A percentile compares a stretch with the other conserved stretches of the same genome.
These are phyloP conservation scores for Plecturocebus donacophilus DNA, from an alignment of 2,113 vertebrate genomes.

Conservation along the genomic window DNA sequence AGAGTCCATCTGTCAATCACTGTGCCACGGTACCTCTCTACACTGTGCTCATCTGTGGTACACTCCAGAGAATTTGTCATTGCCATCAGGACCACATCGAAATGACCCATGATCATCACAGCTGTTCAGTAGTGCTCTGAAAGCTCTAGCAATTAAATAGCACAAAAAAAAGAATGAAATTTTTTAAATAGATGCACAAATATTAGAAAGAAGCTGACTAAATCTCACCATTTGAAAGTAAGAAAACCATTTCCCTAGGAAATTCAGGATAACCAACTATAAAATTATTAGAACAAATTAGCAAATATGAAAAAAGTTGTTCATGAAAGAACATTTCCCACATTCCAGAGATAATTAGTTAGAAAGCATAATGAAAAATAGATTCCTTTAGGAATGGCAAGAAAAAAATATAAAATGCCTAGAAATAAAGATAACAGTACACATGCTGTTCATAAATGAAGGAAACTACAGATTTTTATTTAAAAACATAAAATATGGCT, in stretches of 20 bases:
- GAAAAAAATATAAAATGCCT: neutral
- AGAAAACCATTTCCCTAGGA: neutral
- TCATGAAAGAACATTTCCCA: neutral
- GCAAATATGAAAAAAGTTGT: neutral
- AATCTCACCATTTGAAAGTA: neutral
- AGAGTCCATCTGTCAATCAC: neutral
- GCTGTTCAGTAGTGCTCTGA: neutral
- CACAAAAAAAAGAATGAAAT: neutral
- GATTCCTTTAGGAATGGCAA: neutral
- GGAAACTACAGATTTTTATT: neutral
- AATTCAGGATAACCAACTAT: neutral
- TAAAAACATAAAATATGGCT: neutral
- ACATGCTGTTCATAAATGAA: neutral
- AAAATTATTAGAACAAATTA: slow-evolving; percentile 32
- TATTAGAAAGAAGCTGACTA: neutral
- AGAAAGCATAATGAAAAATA: slow-evolving; percentile 7
- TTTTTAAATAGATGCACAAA: neutral
- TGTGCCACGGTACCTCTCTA: fast-evolving
- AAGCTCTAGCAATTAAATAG: neutral
- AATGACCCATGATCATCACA: neutral
- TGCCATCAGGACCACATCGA: neutral
- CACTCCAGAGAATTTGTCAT: neutral
- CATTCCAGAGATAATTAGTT: neutral
- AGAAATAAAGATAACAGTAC: neutral
- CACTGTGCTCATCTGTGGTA: neutral